phyloP scores from a whole-genome alignment of 2,113 vertebrate species.

The Crocuta crocuta region DNA sequence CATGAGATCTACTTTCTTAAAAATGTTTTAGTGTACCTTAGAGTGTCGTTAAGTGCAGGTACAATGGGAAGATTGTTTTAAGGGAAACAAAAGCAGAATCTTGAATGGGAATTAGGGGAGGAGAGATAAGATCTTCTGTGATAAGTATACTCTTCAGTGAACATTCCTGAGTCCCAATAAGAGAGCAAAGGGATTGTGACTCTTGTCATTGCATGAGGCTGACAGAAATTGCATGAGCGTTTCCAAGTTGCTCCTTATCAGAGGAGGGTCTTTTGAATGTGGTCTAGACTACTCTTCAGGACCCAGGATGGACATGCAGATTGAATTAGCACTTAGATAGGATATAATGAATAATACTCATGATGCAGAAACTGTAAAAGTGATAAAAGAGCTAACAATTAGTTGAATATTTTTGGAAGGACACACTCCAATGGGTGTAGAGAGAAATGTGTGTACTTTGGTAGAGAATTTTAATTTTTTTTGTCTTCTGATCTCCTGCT shows the following conservation, averaged over 20 bases:
- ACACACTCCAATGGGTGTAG: neutral
- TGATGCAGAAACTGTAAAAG: neutral
- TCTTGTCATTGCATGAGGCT: neutral
- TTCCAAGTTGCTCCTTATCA: fast-evolving
- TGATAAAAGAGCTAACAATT: neutral
- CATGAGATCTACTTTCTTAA: neutral
- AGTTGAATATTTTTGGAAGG: constrained; percentile 18
- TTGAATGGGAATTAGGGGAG: neutral
- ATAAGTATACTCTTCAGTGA: fast-evolving
- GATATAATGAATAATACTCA: neutral
- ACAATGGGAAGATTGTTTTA: neutral
- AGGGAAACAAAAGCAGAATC: neutral
- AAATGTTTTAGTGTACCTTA: no score
- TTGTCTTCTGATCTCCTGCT: neutral
- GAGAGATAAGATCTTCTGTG: neutral
- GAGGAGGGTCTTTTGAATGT: neutral
- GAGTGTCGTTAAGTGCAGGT: no score
- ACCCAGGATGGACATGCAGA: fast-evolving
- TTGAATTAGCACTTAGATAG: neutral
- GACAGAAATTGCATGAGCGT: fast-evolving
- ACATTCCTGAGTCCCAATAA: fast-evolving
- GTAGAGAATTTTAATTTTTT: neutral
- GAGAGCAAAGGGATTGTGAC: neutral
- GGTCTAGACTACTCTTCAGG: no score
- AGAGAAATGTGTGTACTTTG: neutral